Evolutionary conservation across 2,113 vertebrate genomes (phyloP), one percentile per base, ranked within the genome.

Genomic region (Benitochromis conjunctus): DNA sequence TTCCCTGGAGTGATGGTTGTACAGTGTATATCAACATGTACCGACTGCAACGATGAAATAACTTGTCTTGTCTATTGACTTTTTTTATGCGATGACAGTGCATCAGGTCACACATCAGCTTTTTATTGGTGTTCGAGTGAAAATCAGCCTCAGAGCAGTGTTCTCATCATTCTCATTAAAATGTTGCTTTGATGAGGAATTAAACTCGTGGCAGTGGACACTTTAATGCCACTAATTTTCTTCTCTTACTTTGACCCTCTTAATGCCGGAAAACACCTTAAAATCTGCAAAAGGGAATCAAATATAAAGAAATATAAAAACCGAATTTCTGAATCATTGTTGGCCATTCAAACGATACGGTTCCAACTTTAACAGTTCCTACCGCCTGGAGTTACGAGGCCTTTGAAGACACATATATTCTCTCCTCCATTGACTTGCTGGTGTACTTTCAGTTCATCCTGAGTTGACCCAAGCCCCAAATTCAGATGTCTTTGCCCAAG

Each of bases 371-470:
- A 69, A 41, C 2, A 43, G 24, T 41, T 8, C 69, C 24, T 95
- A 97, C 97, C 97, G 95, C 96, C 95, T 58, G 94, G 92, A 64
- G 85, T 90, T 31, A 97, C 82, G 38, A 92, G 84, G 38, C 95
- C 96, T 88, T 96, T 97, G 90, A 96, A 97, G 79, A 97, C 96
- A 29, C 96, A 96, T 58, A 97, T 88, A 69, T 96, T 97, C 86
- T 97, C 96, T 10, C 96, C 97, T 81, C 96, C 96, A 18, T 94
- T 96, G 88, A 95, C 93, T 86, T 97, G 97, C 88, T 97, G 96
- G 31, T 96, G 94, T 1, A 97, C 94, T 80, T 95, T 96, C 80
- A 97, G 94, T 77, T 97, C 96, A 60, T 97, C 96, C 29, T 57
- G 94, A 29, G 77, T 62, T 2, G 81, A 82, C 60, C 66, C 51